These are phyloP conservation scores for Microcebus lehilahytsara DNA, from an alignment of 2,113 vertebrate genomes.

Conservation along the genomic window DNA sequence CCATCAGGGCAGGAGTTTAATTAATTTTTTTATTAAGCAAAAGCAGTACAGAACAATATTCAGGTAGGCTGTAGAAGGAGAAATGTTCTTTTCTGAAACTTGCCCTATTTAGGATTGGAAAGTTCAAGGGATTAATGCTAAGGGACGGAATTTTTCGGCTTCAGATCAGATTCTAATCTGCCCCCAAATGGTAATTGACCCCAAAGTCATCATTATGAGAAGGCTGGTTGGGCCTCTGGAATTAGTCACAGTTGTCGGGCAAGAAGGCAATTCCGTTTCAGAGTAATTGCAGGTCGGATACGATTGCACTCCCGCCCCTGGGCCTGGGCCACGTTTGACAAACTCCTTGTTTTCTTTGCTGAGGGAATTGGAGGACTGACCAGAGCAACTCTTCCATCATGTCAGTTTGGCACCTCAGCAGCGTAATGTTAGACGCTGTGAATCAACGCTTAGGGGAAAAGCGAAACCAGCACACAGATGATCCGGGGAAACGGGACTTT, in stretches of 20 bases:
- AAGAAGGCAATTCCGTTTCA: slow-evolving; percentile 4
- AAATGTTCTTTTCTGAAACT: neutral
- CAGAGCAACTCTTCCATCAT: neutral
- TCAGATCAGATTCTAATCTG: slow-evolving; percentile 32
- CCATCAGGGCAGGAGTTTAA: slow-evolving; percentile 1
- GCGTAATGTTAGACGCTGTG: neutral
- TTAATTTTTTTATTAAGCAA: slow-evolving; percentile 39
- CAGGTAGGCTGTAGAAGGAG: neutral
- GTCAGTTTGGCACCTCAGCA: neutral
- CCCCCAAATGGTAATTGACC: slow-evolving; percentile 21
- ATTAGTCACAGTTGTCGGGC: slow-evolving; percentile 26
- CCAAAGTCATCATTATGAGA: neutral
- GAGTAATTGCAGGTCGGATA: neutral
- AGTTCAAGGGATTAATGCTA: neutral
- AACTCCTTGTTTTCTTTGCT: slow-evolving; percentile 22
- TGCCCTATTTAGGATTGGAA: slow-evolving; percentile 26
- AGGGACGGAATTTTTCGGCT: neutral
- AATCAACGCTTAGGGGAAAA: neutral
- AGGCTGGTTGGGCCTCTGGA: neutral
- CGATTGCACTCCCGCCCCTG: neutral
- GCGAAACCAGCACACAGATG: neutral
- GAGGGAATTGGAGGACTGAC: neutral
- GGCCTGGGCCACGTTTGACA: neutral
- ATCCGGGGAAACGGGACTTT: neutral
- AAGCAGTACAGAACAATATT: neutral